A percentile compares a stretch with the other conserved stretches of the same genome.
phyloP scores from a whole-genome alignment of 2,797 vertebrate species.

The Paguma larvata region DNA sequence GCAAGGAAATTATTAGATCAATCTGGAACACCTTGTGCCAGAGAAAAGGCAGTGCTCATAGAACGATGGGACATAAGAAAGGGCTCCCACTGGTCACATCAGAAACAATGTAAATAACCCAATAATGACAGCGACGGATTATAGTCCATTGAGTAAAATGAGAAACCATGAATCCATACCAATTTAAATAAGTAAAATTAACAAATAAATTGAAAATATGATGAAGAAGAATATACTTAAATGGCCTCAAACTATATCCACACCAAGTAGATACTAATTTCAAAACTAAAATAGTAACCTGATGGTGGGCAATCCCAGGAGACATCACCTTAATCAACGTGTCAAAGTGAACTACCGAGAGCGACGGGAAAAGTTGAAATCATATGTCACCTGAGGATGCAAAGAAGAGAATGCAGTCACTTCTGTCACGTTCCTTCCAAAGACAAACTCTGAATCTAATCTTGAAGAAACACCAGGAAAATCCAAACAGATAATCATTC shows the following conservation, averaged over 20 bases:
- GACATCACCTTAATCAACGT: not conserved
- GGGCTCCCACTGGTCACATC: not conserved
- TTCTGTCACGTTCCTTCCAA: not conserved
- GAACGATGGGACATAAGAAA: not conserved
- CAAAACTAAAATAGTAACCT: not conserved
- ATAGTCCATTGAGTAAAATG: not conserved
- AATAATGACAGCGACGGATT: not conserved
- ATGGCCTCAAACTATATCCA: not conserved
- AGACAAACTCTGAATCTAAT: not conserved
- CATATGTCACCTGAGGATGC: not conserved
- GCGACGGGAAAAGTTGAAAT: not conserved
- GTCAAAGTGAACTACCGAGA: not conserved
- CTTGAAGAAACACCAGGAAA: not conserved
- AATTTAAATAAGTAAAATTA: not conserved
- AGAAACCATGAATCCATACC: not conserved
- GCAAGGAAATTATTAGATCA: conserved; percentile 16
- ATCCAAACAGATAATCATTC: not conserved
- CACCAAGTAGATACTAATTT: not conserved
- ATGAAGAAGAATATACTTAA: not conserved
- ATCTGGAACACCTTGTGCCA: not conserved
- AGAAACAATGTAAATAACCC: not conserved
- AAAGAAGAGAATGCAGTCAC: not conserved
- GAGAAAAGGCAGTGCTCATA: not conserved
- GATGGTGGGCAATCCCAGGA: not conserved
- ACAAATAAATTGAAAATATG: not conserved